Evolutionary conservation across 2,888 invertebrate species (phyloP).

Genomic region (Habrosyne pyritoides): DNA sequence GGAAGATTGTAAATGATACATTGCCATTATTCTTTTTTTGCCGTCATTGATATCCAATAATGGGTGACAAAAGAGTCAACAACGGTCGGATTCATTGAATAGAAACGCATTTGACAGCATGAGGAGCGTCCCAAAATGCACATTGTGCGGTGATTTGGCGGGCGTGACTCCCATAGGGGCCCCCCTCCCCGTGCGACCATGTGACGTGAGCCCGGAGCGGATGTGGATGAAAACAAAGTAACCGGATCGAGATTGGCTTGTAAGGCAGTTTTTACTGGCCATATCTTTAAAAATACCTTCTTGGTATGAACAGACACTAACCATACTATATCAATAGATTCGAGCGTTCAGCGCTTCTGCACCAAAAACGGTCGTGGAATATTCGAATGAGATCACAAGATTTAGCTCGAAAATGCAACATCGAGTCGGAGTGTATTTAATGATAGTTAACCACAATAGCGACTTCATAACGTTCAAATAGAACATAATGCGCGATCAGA

Average conservation of each 20-base stretch:
- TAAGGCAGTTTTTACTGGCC: no score
- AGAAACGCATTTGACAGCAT: conserved; percentile 38
- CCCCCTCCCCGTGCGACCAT: not conserved
- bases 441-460: conserved; percentile 45
- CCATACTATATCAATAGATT: no score
- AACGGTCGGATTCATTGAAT: conserved; percentile 44
- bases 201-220: not conserved
- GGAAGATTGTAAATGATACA: conserved; percentile 35
- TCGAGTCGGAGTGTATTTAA: conserved; percentile 24
- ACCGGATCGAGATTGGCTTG: not conserved
- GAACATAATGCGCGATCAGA: conserved; percentile 43
- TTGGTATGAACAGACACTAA: no score
- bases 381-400: not conserved
- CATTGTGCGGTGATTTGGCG: conserved; percentile 40
- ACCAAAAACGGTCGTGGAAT: not conserved
- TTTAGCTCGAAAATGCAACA: not conserved
- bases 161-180: conserved; percentile 21
- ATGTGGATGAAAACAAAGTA: not conserved
- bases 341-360: not conserved
- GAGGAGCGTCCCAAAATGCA: conserved; percentile 37
- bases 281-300: no score
- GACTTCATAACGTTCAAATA: conserved; percentile 54
- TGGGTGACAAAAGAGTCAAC: conserved; percentile 31
- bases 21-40: conserved; percentile 28
- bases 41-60: conserved; percentile 55